Conservation (phyloP, 2,888 invertebrate species). For the Ormyrus rosae region DNA sequence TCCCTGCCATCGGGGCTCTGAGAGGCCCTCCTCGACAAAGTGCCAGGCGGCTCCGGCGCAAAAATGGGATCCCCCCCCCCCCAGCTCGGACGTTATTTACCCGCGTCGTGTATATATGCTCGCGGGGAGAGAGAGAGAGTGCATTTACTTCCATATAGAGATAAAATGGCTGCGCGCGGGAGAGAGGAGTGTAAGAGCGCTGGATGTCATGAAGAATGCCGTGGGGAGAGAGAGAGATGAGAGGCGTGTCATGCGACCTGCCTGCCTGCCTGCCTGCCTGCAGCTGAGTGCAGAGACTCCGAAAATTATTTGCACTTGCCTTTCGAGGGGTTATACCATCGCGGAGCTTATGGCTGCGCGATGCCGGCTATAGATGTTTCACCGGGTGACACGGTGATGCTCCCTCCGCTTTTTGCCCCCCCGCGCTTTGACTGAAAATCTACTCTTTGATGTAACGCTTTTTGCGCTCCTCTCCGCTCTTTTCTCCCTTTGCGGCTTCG, state of each 20-base stretch:
- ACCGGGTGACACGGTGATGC: conserved; percentile 12
- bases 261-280: conserved; percentile 6
- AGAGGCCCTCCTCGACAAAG: too few species aligned
- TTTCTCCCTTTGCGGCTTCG: not conserved
- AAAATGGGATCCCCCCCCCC: conserved; percentile 35
- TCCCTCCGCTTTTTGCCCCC: not conserved
- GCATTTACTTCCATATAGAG: too few species aligned
- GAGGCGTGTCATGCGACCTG: conserved; percentile 13
- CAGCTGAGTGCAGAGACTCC: conserved; percentile 26
- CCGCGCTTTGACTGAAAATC: not conserved
- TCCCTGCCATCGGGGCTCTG: too few species aligned
- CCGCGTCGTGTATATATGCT: not conserved
- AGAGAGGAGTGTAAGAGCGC: too few species aligned
- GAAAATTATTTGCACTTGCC: conserved; percentile 50
- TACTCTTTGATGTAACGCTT: too few species aligned
- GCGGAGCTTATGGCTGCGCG: not conserved
- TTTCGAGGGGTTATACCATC: conserved; percentile 4
- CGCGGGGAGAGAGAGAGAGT: conserved; percentile 28
- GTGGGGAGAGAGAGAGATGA: conserved; percentile 41
- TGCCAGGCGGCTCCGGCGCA: too few species aligned
- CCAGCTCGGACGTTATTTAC: conserved; percentile 32
- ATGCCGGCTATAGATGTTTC: conserved; percentile 3
- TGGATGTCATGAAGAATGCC: conserved; percentile 54
- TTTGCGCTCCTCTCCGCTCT: not conserved
- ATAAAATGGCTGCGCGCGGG: too few species aligned